Evolutionary conservation across 2,113 vertebrate genomes (phyloP), one percentile per base, ranked within the genome.

Genomic region (Leiothrix lutea): DNA sequence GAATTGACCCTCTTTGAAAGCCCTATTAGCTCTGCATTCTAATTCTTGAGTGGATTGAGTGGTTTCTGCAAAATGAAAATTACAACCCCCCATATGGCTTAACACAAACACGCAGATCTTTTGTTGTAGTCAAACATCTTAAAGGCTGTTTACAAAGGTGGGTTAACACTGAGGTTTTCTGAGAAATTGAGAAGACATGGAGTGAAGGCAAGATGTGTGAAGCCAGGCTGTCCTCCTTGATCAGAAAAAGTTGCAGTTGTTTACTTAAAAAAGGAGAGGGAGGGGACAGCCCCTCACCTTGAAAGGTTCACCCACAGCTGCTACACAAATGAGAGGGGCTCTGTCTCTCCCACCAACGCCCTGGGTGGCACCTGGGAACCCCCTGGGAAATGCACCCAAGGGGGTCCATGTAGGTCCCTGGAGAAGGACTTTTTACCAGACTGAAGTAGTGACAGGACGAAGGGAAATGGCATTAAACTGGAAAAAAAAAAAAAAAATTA

Each of bases 51-150:
- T 56, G 70, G 5, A 65, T 82, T n/a, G 56, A 91, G 77, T 86
- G 82, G 50, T 77, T 92, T 80, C 79, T 94, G 70, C 50, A 35
- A 90, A 88, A 95, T 73, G 47, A 93, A 80, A 80, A 93, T 93
- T 92, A 50, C 67, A 84, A 75, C 64, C 62, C 70, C 88, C 65
- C 47, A 12, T 10, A 42, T 62, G 42, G 58, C 42, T 92, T 70
- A 74, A 73, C 58, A 48, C 74, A 89, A 91, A 78, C 38, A 65
- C 1, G 3, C 33, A 83, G 40, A 1, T 38, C 40, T 88, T 88
- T 45, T 82, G 29, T 35, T 84, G 51, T 28, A 78, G 58, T 33
- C 54, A 83, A 65, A 83, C 26, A 82, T 24, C 62, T 86, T 66
- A 38, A 72, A 33, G n/a, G 35, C 14, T 69, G 9, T 80, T 85